Evolutionary conservation across 1,140 invertebrate species (phyloP).

Genomic region (Dinoponera quadriceps): DNA sequence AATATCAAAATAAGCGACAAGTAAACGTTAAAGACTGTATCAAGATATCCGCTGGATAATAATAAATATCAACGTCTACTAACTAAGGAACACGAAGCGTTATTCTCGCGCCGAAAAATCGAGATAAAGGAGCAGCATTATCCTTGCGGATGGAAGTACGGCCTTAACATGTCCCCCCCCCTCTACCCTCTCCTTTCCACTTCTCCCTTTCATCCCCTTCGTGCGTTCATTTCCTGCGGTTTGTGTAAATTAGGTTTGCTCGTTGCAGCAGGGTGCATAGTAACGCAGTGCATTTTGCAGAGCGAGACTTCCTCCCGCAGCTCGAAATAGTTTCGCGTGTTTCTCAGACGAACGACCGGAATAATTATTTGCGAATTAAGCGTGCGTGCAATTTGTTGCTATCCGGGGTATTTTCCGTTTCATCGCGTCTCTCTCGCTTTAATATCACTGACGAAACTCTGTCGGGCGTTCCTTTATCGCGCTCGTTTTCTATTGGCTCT

Average conservation of each 20-base stretch:
- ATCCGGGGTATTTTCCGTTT: slow-evolving; percentile 6
- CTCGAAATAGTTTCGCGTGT: slow-evolving; percentile 49
- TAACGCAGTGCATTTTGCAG: slow-evolving; percentile 51
- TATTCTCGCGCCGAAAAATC: slow-evolving; percentile 19
- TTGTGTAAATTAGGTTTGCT: slow-evolving; percentile 62
- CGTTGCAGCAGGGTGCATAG: slow-evolving; percentile 47
- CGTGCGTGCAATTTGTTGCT: slow-evolving; percentile 11
- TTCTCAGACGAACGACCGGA: slow-evolving; percentile 37
- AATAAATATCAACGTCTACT: neutral
- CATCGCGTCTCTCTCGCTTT: neutral
- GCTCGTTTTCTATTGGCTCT: no score
- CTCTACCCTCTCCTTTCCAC: slow-evolving; percentile 11
- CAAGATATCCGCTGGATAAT: no score
- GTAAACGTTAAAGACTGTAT: no score
- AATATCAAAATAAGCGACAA: no score
- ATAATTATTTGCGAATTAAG: slow-evolving; percentile 54
- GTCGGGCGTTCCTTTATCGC: neutral
- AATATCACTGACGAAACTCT: neutral
- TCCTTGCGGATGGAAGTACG: slow-evolving; percentile 21
- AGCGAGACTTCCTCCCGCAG: slow-evolving; percentile 46
- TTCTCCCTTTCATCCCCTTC: slow-evolving; percentile 52
- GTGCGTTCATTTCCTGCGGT: slow-evolving; percentile 58
- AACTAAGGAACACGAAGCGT: neutral
- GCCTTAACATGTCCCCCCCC: slow-evolving; percentile 38
- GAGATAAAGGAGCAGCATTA: slow-evolving; percentile 30